Evolutionary conservation across 2,888 invertebrate genomes (phyloP), one percentile per base, ranked within the genome.

Genomic region (Epistrophella euchroma): DNA sequence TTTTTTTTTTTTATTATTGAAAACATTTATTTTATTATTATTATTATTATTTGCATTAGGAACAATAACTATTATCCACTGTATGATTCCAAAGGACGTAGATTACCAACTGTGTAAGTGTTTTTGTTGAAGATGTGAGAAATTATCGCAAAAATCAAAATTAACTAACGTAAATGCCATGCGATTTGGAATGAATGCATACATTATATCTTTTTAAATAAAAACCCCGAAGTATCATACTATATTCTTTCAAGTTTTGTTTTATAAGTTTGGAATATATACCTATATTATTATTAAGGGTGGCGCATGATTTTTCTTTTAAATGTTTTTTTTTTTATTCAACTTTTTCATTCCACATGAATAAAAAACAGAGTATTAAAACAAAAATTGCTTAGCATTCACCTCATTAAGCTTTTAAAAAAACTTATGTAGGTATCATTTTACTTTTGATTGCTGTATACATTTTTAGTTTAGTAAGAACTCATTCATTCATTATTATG

Each of bases 71-170:
- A 92, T 91, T 90, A 91, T 90, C 92, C 92, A 90, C 90, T 91
- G 88, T 92, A 91, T 91, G 92, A 92, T 92, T 91, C 91, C 89
- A 91, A 91, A 90, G 93, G 92, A 88, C 91, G 90, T 90, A 91
- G 90, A 90, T 90, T 91, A 89, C 90, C 90, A 88, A 86, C 88
- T 89, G 90, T 90, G 93, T 92, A 92, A 92, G 92, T 92, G 90
- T 90, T 89, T 87, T 56, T 71, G 75, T 62, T 52, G 40, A 64
- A 64, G 75, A 40, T 68, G 68, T 72, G 68, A 83, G 55, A 64
- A 76, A 37, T 47, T 62, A 70, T 78, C 62, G 74, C 78, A 74
- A 40, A 68, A 50, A 37, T 52, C 37, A 2, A 66, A 78, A 66
- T 32, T 28, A 55, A 78, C 70, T 78, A 82, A 83, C 66, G 47